Evolutionary conservation across 2,797 vertebrate species (phyloP), one percentile per base, ranked within the genome.

Genomic region (Helostoma temminkii): DNA sequence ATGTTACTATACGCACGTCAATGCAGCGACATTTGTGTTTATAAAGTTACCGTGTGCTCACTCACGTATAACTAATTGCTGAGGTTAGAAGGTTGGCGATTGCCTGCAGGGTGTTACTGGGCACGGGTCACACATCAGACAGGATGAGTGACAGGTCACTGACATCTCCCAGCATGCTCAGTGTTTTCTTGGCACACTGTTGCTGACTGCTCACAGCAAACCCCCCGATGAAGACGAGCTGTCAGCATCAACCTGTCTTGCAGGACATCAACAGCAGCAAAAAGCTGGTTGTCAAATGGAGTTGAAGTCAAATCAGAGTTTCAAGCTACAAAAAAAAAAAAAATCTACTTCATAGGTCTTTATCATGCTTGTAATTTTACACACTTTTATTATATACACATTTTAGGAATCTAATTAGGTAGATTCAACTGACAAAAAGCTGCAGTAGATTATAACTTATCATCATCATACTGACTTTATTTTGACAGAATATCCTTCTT

Each of bases 101-200:
- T 16, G 47, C 72, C 82, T 53, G 72, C 85, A 81, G 82, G 55
- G 74, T 82, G 78, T 76, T 43, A 70, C 7, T 58, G 52, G 66
- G 10, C 25, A 1, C 39, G 12, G 71, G 80, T 67, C 77, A 59
- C 52, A 32, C 66, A 64, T 65, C 21, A 37, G 85, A 76, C 75
- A 86, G 81, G 69, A 62, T 75, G 47, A 85, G 74, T 62, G 16
- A 62, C 81, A 62, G 79, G 66, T 84, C 62, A 73, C 71, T 80
- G 77, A 64, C 61, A 55, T 73, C 52, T 80, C 74, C 71, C 80
- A 76, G 74, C 67, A 63, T 73, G 71, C 66, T 71, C 46, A 0
- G 66, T 32, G 66, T 42, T 53, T 46, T 69, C 50, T 25, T 19
- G 36, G 30, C 55, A 66, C 55, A 36, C 46, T 56, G 68, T 37